Percentiles rank a stretch among this genome's conserved stretches.
phyloP scores from a whole-genome alignment of 1,140 invertebrate species.

The Pomacea maculata region DNA sequence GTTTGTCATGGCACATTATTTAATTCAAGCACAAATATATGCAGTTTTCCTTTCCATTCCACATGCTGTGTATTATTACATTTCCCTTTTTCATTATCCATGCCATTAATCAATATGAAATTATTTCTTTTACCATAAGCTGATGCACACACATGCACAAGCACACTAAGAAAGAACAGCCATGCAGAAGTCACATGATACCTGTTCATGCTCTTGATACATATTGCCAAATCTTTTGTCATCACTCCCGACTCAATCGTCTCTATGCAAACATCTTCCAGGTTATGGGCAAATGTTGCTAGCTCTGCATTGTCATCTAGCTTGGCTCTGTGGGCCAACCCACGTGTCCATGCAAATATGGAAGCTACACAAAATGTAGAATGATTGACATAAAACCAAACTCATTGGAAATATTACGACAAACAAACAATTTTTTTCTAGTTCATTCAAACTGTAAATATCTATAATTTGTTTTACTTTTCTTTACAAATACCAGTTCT shows the following conservation, averaged over 20 bases:
- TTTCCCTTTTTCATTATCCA: no score
- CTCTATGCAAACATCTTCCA: conserved; percentile 91
- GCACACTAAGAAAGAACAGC: not conserved
- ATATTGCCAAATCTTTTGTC: conserved; percentile 99
- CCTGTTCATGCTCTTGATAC: conserved; percentile 82
- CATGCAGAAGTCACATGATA: conserved; percentile 4
- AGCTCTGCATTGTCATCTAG: conserved; percentile 86
- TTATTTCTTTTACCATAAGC: no score
- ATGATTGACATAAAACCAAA: not conserved
- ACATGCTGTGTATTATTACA: no score
- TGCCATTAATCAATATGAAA: no score
- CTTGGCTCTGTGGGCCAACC: conserved; percentile 90
- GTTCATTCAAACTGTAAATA: no score
- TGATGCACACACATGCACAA: not conserved
- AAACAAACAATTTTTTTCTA: not conserved
- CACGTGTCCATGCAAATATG: conserved; percentile 97
- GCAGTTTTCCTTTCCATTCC: no score
- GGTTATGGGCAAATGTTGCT: conserved; percentile 79
- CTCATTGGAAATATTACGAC: not conserved
- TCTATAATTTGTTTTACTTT: no score
- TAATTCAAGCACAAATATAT: no score
- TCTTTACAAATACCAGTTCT: no score
- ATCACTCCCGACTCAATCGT: conserved; percentile 94
- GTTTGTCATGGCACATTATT: no score
- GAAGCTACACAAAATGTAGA: conserved; percentile 78